Evolutionary conservation across 1,140 invertebrate species (phyloP).

Genomic region (Macrosteles quadrilineatus): DNA sequence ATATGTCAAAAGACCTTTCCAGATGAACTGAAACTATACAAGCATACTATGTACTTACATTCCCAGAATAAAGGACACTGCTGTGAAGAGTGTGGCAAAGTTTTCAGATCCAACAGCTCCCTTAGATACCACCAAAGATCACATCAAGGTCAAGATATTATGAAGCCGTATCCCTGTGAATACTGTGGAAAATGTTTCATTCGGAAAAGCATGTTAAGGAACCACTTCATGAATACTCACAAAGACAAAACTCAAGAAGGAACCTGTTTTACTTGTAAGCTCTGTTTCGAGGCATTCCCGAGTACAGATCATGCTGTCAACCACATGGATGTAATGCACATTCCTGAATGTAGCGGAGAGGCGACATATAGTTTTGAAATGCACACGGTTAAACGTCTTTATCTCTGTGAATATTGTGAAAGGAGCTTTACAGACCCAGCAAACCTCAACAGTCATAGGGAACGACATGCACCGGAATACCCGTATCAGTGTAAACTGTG

Average conservation of each 20-base stretch:
- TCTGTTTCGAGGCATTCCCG: slow-evolving; percentile 40
- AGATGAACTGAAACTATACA: slow-evolving; percentile 37
- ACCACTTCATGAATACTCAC: slow-evolving; percentile 37
- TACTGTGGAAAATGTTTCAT: slow-evolving; percentile 41
- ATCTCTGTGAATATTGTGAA: slow-evolving; percentile 41
- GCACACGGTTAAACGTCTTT: slow-evolving; percentile 31
- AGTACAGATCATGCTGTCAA: slow-evolving; percentile 33
- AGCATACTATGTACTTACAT: slow-evolving; percentile 37
- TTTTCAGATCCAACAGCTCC: slow-evolving; percentile 36
- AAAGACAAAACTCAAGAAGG: slow-evolving; percentile 35
- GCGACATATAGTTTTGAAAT: slow-evolving; percentile 37
- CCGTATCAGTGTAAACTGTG: slow-evolving; percentile 40
- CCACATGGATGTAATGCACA: slow-evolving; percentile 36
- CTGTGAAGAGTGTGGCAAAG: slow-evolving; percentile 40
- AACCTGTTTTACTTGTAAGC: slow-evolving; percentile 39
- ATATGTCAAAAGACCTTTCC: slow-evolving; percentile 37
- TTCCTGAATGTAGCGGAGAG: slow-evolving; percentile 26
- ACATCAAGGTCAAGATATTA: slow-evolving; percentile 32
- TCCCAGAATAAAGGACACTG: slow-evolving; percentile 35
- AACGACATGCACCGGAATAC: slow-evolving; percentile 24
- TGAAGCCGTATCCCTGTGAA: slow-evolving; percentile 40
- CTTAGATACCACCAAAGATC: slow-evolving; percentile 36
- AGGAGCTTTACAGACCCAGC: slow-evolving; percentile 30
- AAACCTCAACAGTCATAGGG: slow-evolving; percentile 31
- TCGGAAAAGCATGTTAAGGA: slow-evolving; percentile 38